Evolutionary conservation across 2,113 vertebrate species (phyloP), one percentile per base, ranked within the genome.

Genomic region (Protomyctophum bolini): DNA sequence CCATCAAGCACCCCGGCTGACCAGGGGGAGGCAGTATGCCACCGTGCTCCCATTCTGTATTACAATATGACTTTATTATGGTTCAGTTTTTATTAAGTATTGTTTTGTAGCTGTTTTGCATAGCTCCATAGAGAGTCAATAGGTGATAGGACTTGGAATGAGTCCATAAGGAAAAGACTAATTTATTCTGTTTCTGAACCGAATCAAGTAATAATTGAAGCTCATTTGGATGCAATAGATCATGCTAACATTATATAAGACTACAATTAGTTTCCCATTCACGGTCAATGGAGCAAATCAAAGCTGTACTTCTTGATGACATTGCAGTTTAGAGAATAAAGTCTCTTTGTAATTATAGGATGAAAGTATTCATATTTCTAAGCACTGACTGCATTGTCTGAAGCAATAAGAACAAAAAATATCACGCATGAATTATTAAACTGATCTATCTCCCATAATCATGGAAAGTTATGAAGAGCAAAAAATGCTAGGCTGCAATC

Each of bases 111-210:
- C 21, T 21, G 21, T 21, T 21, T 66, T 73, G 63, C 70, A 72
- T 56, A 58, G 58, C 55, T 82, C 76, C 0, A 76, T 41, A 41
- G 63, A 66, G 33, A 60, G 75, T 73, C 73, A 62, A 60, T 41
- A 41, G 4, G 58, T 75, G 66, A 76, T 68, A 61, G 60, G 52
- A 65, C 41, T 66, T 52, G 1, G 51, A 63, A 68, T 52, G 46
- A 63, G 72, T 84, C 72, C 75, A 59, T 50, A 41, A 76, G 79
- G 66, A 84, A 70, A 74, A 67, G 4, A 6, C 64, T 56, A 64
- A 29, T 66, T 70, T 41, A 79, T 68, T 71, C 59, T 76, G 63
- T 49, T 71, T 66, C 47, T 47, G 54, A 64, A 73, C 64, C 65
- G 49, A 63, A 10, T 45, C 1, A 29, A 28, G 54, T 46, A 11